Conservation (phyloP, 2,888 invertebrate genomes). For the Leptothorax acervorum region DNA sequence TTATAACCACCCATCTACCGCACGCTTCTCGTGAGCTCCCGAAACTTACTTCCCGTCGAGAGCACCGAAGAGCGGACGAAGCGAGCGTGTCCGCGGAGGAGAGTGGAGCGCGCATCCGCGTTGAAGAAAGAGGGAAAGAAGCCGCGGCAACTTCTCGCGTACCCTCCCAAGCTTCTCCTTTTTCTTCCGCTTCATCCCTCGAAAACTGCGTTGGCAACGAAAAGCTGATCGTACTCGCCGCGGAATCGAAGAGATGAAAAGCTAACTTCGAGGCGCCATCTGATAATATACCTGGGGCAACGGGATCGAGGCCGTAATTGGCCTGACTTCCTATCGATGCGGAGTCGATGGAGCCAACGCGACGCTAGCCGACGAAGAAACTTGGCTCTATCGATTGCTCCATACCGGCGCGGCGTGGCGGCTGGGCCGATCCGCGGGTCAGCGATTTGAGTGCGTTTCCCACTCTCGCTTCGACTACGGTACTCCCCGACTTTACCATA, state of each 20-base stretch:
- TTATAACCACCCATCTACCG: conserved; percentile 63
- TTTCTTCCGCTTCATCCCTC: conserved; percentile 23
- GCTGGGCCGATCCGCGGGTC: conserved; percentile 59
- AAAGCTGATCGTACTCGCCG: conserved; percentile 57
- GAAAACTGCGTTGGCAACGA: conserved; percentile 58
- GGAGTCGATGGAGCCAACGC: conserved; percentile 59
- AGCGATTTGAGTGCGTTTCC: conserved; percentile 54
- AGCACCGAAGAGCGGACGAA: conserved; percentile 29
- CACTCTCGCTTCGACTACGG: conserved; percentile 10
- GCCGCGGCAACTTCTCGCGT: conserved; percentile 36
- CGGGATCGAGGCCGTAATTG: conserved; percentile 76
- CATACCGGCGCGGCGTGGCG: conserved; percentile 34
- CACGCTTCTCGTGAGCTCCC: conserved; percentile 49
- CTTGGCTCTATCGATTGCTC: conserved; percentile 73
- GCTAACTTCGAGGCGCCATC: conserved; percentile 76
- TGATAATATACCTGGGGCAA: conserved; percentile 75
- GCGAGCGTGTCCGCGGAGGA: conserved; percentile 19
- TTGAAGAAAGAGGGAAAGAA: conserved; percentile 37
- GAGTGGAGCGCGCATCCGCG: background rate
- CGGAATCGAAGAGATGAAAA: conserved; percentile 76
- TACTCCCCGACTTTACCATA: conserved; percentile 2
- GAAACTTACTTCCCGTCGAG: conserved; percentile 53
- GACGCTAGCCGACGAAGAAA: conserved; percentile 59
- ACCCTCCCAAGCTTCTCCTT: background rate
- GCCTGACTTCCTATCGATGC: conserved; percentile 72